phyloP scores from a whole-genome alignment of 2,888 invertebrate genomes.

The Shargacucullia verbasci region DNA sequence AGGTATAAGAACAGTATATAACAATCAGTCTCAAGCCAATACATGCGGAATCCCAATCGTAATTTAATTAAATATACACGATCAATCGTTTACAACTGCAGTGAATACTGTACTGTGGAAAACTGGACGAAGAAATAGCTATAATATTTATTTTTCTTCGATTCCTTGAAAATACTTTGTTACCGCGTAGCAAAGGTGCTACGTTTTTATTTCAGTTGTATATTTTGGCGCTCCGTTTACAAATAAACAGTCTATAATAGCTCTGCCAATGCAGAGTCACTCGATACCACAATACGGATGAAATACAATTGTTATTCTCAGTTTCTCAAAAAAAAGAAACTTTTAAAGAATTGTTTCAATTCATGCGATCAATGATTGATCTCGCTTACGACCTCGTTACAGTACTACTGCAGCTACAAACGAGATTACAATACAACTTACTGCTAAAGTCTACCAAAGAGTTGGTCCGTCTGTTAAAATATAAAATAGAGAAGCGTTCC shows the following conservation, averaged over 20 bases:
- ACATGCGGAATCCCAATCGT: constrained; percentile 72
- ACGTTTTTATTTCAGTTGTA: constrained; percentile 22
- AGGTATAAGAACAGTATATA: constrained; percentile 75
- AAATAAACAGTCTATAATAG: constrained; percentile 38
- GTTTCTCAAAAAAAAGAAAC: constrained; percentile 20
- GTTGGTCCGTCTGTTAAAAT: constrained; percentile 83
- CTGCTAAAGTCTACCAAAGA: constrained; percentile 80
- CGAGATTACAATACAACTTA: constrained; percentile 69
- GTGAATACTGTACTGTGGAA: background rate
- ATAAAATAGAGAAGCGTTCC: constrained; percentile 59
- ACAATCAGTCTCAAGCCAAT: constrained; percentile 86
- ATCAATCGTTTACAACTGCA: constrained; percentile 59
- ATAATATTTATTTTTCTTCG: constrained; percentile 7
- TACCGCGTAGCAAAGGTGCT: too few species aligned
- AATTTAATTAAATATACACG: constrained; percentile 69
- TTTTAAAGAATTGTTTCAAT: constrained; percentile 34
- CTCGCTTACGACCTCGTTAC: constrained; percentile 29
- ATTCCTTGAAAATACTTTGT: too few species aligned
- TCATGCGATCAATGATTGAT: constrained; percentile 45
- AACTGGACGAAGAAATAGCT: constrained; percentile 4
- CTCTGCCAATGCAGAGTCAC: background rate
- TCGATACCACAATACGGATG: background rate
- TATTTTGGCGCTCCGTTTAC: constrained; percentile 21
- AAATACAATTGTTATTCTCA: constrained; percentile 26
- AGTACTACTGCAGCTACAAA: constrained; percentile 64